Base-by-base conservation (phyloP, 2,113 vertebrate genomes). In the Clarias batrachus region DNA sequence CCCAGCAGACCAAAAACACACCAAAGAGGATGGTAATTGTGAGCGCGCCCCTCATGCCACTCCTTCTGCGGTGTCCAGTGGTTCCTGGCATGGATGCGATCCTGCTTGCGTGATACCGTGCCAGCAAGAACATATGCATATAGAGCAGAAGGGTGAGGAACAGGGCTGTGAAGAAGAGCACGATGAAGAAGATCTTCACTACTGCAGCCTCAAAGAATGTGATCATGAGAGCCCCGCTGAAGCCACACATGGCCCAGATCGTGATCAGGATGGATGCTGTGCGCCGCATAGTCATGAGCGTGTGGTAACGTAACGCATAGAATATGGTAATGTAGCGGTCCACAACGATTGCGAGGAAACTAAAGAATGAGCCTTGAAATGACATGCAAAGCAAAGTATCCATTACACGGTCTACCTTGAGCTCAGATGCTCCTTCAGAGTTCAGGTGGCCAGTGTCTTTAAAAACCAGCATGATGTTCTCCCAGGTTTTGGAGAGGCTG, bases 251-350 rank as follows among this genome's bases (percentile, higher is more conserved):
- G 0, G 37, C 89, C 98, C 98, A 99, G 90, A 97, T 96, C 73
- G 93, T 48, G 0, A 84, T 91, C 90, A 99, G 70, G 79, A 95
- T 90, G 27, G 91, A 33, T 4, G 90, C 71, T 3, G 96, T 94
- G 2, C 96, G 95, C 77, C 86, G 94, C 88, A 94, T 90, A 0
- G 97, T 99, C 95, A 99, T 95, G 73, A 99, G 97, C 21, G 95
- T 96, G 91, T 98, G 97, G 91, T 99, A 99, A 7, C 94, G 91
- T 71, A 99, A 90, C 0, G 97, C 96, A 0, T 99, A 96, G 93
- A 99, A 99, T 90, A 99, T 97, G 5, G 97, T 98, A 90, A 99
- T 95, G 89, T 99, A 99, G 57, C 98, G 95, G 70, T 99, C 98
- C 33, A 95, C 95, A 0, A 97, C 97, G 7, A 99, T 99, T n/a